Evolutionary conservation across 2,888 invertebrate species (phyloP).

Genomic region (Octonoba sinensis): DNA sequence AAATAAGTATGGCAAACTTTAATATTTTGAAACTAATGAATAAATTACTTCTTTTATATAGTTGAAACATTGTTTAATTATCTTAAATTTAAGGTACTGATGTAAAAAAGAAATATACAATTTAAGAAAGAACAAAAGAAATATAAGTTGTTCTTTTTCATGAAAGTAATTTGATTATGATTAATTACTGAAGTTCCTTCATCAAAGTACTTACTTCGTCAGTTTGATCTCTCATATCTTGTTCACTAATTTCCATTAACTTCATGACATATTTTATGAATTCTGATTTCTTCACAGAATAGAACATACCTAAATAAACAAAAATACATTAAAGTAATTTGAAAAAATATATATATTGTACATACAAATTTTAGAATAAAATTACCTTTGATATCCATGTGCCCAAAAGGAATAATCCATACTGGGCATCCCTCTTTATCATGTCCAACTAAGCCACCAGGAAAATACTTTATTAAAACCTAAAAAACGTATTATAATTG

Average conservation of each 20-base stretch:
- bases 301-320: slow-evolving; percentile 77
- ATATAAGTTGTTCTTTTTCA: no score
- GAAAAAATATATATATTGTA: background rate
- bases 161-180: no score
- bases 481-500: slow-evolving; percentile 70
- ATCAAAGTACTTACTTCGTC: slow-evolving; percentile 61
- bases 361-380: background rate
- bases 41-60: no score
- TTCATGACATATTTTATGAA: slow-evolving; percentile 80
- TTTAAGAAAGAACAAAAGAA: no score
- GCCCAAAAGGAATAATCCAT: slow-evolving; percentile 84
- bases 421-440: slow-evolving; percentile 87
- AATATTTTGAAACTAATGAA: no score
- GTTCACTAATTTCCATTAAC: slow-evolving; percentile 75
- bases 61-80: no score
- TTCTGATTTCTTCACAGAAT: slow-evolving; percentile 80
- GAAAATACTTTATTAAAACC: slow-evolving; percentile 80
- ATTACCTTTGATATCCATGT: slow-evolving; percentile 78
- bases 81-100: no score
- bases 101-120: no score
- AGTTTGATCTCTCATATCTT: slow-evolving; percentile 69
- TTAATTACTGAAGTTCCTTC: background rate
- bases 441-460: slow-evolving; percentile 83
- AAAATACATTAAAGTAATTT: background rate
- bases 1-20: no score